Evolutionary conservation across 2,888 invertebrate species (phyloP).

Genomic region (Hirudinaria manillensis): DNA sequence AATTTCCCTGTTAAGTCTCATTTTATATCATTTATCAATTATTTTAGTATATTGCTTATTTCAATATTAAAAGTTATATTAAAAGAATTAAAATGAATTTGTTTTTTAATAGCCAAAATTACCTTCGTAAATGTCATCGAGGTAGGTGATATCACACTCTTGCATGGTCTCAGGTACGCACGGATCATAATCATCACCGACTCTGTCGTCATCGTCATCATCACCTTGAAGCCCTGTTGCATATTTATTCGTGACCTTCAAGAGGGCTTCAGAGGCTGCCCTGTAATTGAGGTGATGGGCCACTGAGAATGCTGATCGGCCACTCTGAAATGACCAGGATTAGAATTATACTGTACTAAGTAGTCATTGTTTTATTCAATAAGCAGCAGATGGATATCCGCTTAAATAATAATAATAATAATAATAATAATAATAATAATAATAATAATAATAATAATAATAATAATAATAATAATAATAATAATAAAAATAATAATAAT

Average conservation of each 20-base stretch:
- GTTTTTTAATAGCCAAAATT: no score
- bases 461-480: not conserved
- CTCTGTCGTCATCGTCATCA: constrained; percentile 82
- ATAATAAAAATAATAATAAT: not conserved
- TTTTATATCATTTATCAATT: no score
- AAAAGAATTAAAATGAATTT: no score
- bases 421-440: no score
- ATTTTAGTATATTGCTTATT: no score
- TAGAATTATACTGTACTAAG: not conserved
- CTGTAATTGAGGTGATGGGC: constrained; percentile 96
- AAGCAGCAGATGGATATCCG: no score
- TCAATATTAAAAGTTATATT: no score
- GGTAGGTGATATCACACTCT: constrained; percentile 95
- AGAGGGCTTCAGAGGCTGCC: constrained; percentile 90
- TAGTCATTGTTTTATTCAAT: no score
- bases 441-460: no score
- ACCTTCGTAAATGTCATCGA: constrained; percentile 68
- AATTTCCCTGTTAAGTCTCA: no score
- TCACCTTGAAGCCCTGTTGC: constrained; percentile 64
- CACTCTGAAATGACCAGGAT: constrained; percentile 63
- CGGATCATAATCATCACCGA: constrained; percentile 59
- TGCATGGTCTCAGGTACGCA: constrained; percentile 95
- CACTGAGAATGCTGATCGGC: constrained; percentile 93
- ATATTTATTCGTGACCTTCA: constrained; percentile 84
- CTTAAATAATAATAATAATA: no score